These are phyloP conservation scores for Malacosoma neustria DNA, from an alignment of 2,888 invertebrate genomes.

Conservation along the genomic window DNA sequence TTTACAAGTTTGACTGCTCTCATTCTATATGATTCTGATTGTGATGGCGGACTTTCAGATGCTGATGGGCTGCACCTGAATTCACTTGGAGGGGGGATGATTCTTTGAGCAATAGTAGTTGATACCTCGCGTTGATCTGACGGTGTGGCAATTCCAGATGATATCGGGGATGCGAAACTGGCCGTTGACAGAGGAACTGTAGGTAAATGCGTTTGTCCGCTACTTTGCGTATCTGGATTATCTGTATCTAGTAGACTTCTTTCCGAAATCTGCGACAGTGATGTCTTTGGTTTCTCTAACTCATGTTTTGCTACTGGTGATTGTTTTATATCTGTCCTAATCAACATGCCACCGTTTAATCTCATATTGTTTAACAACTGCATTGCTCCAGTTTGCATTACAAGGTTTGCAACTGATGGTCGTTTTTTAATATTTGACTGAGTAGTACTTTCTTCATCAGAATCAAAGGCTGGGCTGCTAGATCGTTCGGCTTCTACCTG, in stretches of 20 bases:
- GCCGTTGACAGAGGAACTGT: slow-evolving; percentile 42
- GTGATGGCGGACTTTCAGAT: slow-evolving; percentile 77
- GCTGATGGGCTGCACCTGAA: slow-evolving; percentile 81
- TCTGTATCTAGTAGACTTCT: slow-evolving; percentile 78
- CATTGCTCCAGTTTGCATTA: slow-evolving; percentile 78
- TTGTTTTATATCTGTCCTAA: slow-evolving; percentile 52
- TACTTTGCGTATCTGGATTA: slow-evolving; percentile 55
- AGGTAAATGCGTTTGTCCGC: slow-evolving; percentile 38
- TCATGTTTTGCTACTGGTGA: slow-evolving; percentile 47
- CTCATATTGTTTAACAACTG: slow-evolving; percentile 71
- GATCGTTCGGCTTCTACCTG: slow-evolving; percentile 83
- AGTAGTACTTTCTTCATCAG: slow-evolving; percentile 90
- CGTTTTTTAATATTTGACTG: slow-evolving; percentile 75
- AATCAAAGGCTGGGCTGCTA: slow-evolving; percentile 95
- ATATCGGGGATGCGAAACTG: slow-evolving; percentile 50
- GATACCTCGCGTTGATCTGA: slow-evolving; percentile 59
- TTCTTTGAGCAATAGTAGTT: slow-evolving; percentile 77
- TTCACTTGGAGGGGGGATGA: slow-evolving; percentile 83
- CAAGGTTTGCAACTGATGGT: slow-evolving; percentile 80
- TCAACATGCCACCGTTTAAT: slow-evolving; percentile 70
- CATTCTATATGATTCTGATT: slow-evolving; percentile 69
- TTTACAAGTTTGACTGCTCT: slow-evolving; percentile 72
- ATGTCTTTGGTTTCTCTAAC: slow-evolving; percentile 49
- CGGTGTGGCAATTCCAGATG: slow-evolving; percentile 58
- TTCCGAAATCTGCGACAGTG: slow-evolving; percentile 78